Base-by-base conservation (phyloP, 2,888 invertebrate species). In the Amphimallon solstitiale region DNA sequence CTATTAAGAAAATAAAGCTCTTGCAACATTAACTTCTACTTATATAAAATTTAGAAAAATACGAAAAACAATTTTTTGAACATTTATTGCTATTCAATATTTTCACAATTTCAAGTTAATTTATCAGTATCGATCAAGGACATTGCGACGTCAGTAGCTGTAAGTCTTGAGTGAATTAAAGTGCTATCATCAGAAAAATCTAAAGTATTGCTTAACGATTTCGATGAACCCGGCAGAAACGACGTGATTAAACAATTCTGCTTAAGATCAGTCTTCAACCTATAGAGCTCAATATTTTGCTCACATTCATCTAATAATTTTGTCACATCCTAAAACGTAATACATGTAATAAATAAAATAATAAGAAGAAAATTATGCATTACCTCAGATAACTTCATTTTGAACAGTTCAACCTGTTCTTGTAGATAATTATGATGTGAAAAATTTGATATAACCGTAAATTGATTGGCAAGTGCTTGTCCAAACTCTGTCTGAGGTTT, bases 401-500 rank as follows among this genome's bases (percentile, higher is more conserved):
- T 81, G 0, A 90, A 80, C 21, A 79, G 77, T 0, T 85, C 81
- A 5, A 87, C 72, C 10, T 84, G 80, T 49, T 83, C 80, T 61
- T 83, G 82, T 0, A 88, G 80, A 70, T 83, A 81, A 54, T 77
- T 77, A 70, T 85, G 84, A 73, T 86, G 87, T 0, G 91, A 88
- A 71, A 87, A 87, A 75, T 84, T 85, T 0, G 90, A 88, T 71
- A 91, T 87, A 68, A 83, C 79, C 0, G 88, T 85, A 59, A 85
- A 85, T 71, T 91, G 90, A 2, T 88, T 88, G 1, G 86, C 90
- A 65, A 88, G 83, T 54, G 86, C 87, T 29, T 86, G 84, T 0
- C 85, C 86, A 75, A 90, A 85, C 71, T 79, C 83, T 69, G 81
- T 83, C 61, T 83, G 82, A 1, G 84, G 77, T 75, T 69, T 87